Percentiles rank a stretch among this genome's conserved stretches.
These are phyloP conservation scores for Macrosiphum euphorbiae DNA, from an alignment of 2,888 invertebrate species.

Conservation along the genomic window DNA sequence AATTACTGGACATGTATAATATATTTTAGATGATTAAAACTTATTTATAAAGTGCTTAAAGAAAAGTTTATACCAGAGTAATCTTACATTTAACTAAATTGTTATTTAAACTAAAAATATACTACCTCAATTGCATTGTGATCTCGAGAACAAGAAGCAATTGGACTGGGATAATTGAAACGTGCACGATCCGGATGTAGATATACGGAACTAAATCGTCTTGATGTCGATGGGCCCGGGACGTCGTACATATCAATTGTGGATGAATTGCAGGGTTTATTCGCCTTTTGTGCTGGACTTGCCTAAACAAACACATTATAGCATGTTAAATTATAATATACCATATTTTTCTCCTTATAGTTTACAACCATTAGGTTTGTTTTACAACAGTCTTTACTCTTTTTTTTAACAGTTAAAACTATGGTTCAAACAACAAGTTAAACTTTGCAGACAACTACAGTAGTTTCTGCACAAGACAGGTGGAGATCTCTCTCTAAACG, in stretches of 20 bases:
- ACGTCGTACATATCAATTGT: slow-evolving; percentile 44
- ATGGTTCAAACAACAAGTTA: background rate
- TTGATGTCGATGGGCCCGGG: slow-evolving; percentile 65
- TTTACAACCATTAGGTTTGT: background rate
- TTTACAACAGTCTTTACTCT: background rate
- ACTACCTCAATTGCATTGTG: slow-evolving; percentile 13
- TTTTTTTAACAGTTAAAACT: background rate
- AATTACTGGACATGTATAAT: too few relatives aligned
- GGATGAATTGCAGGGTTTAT: slow-evolving; percentile 66
- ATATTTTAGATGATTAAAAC: background rate
- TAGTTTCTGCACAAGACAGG: background rate
- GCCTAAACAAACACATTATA: slow-evolving; percentile 70
- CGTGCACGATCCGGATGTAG: slow-evolving; percentile 81
- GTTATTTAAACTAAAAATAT: background rate
- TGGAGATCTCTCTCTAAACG: background rate
- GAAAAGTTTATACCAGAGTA: background rate
- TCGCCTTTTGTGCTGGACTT: slow-evolving; percentile 70
- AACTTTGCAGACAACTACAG: background rate
- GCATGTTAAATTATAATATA: background rate
- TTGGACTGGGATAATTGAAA: slow-evolving; percentile 68
- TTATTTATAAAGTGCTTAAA: background rate
- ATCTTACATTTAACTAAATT: background rate
- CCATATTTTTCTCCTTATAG: background rate
- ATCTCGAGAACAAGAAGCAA: slow-evolving; percentile 32
- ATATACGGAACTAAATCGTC: slow-evolving; percentile 74